Conservation (phyloP, 2,113 vertebrate genomes). For the Smithornis capensis region DNA sequence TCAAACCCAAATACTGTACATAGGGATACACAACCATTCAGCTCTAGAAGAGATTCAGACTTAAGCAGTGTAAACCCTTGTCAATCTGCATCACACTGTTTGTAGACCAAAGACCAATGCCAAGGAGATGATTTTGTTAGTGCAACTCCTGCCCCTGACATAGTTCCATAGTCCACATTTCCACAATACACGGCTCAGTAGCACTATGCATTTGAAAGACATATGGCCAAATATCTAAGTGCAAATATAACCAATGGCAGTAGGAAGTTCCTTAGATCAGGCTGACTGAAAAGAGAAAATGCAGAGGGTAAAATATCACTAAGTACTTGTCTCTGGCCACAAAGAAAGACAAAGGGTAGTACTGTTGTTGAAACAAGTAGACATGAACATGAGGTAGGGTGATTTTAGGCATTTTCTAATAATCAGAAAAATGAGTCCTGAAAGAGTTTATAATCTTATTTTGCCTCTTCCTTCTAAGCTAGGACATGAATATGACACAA, state of each 20-base stretch:
- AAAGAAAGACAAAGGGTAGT: not conserved
- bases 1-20: not conserved
- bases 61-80: not conserved
- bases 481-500: not conserved
- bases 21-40: not conserved
- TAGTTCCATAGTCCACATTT: not conserved
- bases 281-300: not conserved
- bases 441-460: not conserved
- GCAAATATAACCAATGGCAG: not conserved
- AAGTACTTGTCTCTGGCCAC: not conserved
- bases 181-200: not conserved
- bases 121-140: not conserved
- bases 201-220: not conserved
- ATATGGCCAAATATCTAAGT: not conserved
- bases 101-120: not conserved
- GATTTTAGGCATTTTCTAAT: not conserved
- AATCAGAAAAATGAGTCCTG: not conserved
- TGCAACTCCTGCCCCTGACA: not conserved
- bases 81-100: not conserved
- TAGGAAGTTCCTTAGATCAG: not conserved
- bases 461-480: not conserved
- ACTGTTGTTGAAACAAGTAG: not conserved
- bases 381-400: not conserved
- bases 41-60: not conserved
- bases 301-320: not conserved